A percentile compares a stretch with the other conserved stretches of the same genome.
Evolutionary conservation across 2,888 invertebrate genomes (phyloP).

Genomic region (Gandaritis pyraliata): DNA sequence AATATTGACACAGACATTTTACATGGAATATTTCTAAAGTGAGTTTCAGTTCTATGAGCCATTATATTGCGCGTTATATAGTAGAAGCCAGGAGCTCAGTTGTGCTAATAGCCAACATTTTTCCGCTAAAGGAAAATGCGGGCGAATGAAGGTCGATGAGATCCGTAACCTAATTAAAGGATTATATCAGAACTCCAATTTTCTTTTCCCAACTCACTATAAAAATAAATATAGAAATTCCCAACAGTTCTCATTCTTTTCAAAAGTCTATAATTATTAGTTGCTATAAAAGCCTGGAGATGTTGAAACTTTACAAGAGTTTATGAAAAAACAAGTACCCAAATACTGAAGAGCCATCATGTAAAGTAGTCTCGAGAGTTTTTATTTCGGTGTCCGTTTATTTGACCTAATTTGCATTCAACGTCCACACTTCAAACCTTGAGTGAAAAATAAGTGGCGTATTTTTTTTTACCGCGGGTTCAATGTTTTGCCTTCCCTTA

Average conservation of each 20-base stretch:
- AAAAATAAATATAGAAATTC: too few species aligned
- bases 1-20: too few species aligned
- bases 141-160: constrained; percentile 24
- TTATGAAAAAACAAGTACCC: constrained; percentile 2
- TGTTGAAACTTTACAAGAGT: background rate
- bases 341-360: constrained; percentile 6
- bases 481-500: constrained; percentile 71
- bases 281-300: too few species aligned
- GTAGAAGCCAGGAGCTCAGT: constrained; percentile 13
- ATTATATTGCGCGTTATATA: background rate
- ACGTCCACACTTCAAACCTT: constrained; percentile 33
- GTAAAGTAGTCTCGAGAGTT: constrained; percentile 14
- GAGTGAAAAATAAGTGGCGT: constrained; percentile 42
- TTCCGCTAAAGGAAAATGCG: constrained; percentile 30
- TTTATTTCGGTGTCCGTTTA: constrained; percentile 27
- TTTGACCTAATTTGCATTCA: constrained; percentile 36
- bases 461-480: constrained; percentile 52
- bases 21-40: background rate
- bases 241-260: too few species aligned
- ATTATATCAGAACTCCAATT: background rate
- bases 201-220: too few species aligned
- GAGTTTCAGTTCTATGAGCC: constrained; percentile 16
- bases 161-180: constrained; percentile 13
- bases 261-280: too few species aligned
- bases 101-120: constrained; percentile 32